Conservation (phyloP, 2,888 invertebrate species). For the Agrotis clavis region DNA sequence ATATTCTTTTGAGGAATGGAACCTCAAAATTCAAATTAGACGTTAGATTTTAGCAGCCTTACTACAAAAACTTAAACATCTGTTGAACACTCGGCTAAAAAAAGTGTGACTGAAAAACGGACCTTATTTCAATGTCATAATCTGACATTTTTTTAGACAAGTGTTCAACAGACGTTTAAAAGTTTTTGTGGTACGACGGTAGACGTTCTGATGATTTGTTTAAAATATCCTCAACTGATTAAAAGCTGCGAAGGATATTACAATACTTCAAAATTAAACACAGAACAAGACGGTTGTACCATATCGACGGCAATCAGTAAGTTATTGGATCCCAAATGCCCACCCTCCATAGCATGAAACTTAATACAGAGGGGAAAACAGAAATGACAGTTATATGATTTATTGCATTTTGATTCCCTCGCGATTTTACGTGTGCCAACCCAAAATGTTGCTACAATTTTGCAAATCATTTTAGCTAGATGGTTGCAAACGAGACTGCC, state of each 20-base stretch:
- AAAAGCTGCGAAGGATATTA: neutral
- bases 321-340: conserved; percentile 10
- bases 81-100: too few relatives aligned
- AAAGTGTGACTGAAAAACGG: too few relatives aligned
- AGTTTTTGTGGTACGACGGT: too few relatives aligned
- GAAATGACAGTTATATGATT: conserved; percentile 45
- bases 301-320: conserved; percentile 6
- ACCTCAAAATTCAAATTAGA: too few relatives aligned
- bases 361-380: conserved; percentile 41
- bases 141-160: too few relatives aligned
- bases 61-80: too few relatives aligned
- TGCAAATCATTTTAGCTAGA: neutral
- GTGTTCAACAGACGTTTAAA: too few relatives aligned
- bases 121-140: too few relatives aligned
- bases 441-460: conserved; percentile 7
- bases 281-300: neutral
- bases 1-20: too few relatives aligned
- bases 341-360: conserved; percentile 37
- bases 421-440: conserved; percentile 6
- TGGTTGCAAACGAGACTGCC: neutral
- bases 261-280: neutral
- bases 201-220: too few relatives aligned
- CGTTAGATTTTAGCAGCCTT: too few relatives aligned
- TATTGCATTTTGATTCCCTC: conserved; percentile 48
- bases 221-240: too few relatives aligned